phyloP scores from a whole-genome alignment of 2,888 invertebrate species.

The Leucophenga maculata region DNA sequence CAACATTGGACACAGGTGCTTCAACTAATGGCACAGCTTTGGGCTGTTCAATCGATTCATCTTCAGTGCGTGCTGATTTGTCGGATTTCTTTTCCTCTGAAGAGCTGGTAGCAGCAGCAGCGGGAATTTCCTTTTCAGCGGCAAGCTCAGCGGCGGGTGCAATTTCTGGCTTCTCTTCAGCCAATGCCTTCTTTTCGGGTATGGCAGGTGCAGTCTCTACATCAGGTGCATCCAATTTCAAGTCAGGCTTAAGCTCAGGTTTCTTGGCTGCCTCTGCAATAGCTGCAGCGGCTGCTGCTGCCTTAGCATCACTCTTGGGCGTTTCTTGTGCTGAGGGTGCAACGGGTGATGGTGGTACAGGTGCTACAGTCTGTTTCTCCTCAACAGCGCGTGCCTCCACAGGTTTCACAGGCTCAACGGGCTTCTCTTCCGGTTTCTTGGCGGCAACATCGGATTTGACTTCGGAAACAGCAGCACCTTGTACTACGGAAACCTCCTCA shows the following conservation, averaged over 20 bases:
- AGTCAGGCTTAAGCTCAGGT: constrained; percentile 34
- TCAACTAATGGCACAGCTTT: constrained; percentile 50
- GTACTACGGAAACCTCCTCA: constrained; percentile 62
- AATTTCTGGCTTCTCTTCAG: constrained; percentile 30
- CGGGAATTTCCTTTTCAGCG: constrained; percentile 33
- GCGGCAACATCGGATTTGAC: constrained; percentile 51
- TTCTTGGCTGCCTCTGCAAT: constrained; percentile 43
- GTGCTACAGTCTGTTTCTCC: constrained; percentile 39
- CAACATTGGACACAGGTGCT: constrained; percentile 44
- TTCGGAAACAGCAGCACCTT: constrained; percentile 51
- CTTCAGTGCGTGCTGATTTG: constrained; percentile 49
- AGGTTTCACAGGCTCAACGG: constrained; percentile 33
- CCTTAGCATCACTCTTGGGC: constrained; percentile 34
- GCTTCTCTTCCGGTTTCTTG: constrained; percentile 37
- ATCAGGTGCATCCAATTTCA: constrained; percentile 50
- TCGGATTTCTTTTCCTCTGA: constrained; percentile 3
- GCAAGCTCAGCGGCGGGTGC: constrained; percentile 22
- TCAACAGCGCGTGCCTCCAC: constrained; percentile 44
- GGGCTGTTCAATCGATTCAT: constrained; percentile 43
- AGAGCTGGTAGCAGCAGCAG: constrained; percentile 5
- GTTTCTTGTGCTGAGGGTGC: constrained; percentile 14
- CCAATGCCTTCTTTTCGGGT: constrained; percentile 43
- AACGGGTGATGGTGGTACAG: not conserved
- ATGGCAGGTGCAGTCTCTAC: constrained; percentile 49
- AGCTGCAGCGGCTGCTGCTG: constrained; percentile 35